Conservation (phyloP, 2,113 vertebrate species). For the Diphyllodes magnificus region DNA sequence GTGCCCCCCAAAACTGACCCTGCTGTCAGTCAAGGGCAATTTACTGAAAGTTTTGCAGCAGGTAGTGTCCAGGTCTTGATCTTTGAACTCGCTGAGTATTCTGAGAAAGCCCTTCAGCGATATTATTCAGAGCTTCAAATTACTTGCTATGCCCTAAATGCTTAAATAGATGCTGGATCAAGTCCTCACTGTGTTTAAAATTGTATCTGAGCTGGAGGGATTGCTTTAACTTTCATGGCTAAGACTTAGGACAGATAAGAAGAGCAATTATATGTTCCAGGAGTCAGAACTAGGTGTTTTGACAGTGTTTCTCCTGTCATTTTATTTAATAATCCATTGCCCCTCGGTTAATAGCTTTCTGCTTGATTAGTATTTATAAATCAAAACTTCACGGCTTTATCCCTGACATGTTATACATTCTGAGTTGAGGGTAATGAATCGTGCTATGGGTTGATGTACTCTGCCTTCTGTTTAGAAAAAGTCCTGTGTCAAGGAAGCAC, state of each 20-base stretch:
- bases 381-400: neutral
- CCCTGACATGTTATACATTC: neutral
- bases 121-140: neutral
- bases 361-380: slow-evolving; percentile 42
- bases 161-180: neutral
- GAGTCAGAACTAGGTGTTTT: slow-evolving; percentile 10
- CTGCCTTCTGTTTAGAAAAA: neutral
- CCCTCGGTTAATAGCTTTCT: slow-evolving; percentile 10
- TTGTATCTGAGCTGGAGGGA: neutral
- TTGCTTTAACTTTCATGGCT: neutral
- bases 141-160: neutral
- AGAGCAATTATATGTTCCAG: neutral
- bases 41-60: neutral
- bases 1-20: neutral
- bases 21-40: neutral
- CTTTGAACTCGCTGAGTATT: neutral
- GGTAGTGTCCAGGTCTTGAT: neutral
- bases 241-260: neutral
- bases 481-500: neutral
- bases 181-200: neutral
- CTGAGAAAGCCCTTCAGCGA: neutral
- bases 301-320: slow-evolving; percentile 3
- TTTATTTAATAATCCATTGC: slow-evolving; percentile 42
- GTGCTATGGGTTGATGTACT: neutral
- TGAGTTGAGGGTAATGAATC: neutral